These are phyloP conservation scores for Aythya baeri DNA, from an alignment of 2,113 vertebrate species.

Conservation along the genomic window DNA sequence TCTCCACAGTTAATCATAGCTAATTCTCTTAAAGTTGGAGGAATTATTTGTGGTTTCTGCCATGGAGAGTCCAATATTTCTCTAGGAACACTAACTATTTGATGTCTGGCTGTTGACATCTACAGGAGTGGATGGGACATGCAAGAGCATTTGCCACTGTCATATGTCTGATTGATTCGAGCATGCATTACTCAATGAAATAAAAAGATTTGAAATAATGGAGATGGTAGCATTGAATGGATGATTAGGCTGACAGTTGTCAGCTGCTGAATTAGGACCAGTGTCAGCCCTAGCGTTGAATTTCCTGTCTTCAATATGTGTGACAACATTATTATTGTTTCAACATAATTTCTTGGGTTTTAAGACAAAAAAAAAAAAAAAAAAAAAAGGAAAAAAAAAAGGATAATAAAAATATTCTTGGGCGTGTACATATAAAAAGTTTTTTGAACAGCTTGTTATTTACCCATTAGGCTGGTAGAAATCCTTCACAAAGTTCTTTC, in stretches of 20 bases:
- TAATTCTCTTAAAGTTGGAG: neutral
- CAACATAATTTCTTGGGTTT: neutral
- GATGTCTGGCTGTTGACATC: neutral
- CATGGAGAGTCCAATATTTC: neutral
- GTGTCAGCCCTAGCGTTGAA: neutral
- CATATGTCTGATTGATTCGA: neutral
- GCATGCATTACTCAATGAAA: neutral
- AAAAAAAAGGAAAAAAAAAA: accelerated
- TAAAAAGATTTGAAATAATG: neutral
- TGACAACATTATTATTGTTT: neutral
- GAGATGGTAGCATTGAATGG: neutral
- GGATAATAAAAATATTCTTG: neutral
- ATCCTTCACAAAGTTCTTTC: neutral
- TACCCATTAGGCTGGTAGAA: neutral
- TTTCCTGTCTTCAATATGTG: neutral
- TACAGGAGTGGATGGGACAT: neutral
- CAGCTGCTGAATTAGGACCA: neutral
- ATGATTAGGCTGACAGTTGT: neutral
- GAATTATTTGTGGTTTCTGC: neutral
- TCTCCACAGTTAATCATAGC: neutral
- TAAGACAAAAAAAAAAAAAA: neutral
- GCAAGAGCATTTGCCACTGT: neutral
- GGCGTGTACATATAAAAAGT: neutral
- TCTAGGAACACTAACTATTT: neutral
- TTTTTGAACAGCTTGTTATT: neutral